Evolutionary conservation across 2,113 vertebrate species (phyloP).

Genomic region (Colossoma macropomum): DNA sequence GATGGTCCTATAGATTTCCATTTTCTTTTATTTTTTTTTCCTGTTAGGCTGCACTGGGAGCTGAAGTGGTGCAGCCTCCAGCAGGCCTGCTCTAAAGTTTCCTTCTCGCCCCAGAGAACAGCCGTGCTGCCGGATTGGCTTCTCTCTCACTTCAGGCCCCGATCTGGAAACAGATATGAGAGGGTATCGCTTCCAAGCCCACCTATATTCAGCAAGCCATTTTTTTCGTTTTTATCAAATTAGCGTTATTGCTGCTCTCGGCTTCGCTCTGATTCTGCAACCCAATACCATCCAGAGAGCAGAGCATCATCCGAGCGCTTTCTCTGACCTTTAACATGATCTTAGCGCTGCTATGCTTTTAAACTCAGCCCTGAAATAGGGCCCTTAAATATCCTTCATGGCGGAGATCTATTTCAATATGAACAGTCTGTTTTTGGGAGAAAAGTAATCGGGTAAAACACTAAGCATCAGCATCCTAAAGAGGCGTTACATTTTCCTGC

Average conservation of each 20-base stretch:
- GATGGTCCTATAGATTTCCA: not conserved
- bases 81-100: constrained; percentile 43
- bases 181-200: constrained; percentile 73
- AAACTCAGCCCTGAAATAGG: not conserved
- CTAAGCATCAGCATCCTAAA: not conserved
- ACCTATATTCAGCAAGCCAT: constrained; percentile 76
- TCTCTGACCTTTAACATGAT: constrained; percentile 8
- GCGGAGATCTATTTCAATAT: not conserved
- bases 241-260: constrained; percentile 80
- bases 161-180: constrained; percentile 72
- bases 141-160: constrained; percentile 74
- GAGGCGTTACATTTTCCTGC: not conserved
- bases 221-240: constrained; percentile 79
- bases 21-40: constrained; percentile 1
- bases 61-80: not conserved
- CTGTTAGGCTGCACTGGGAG: constrained; percentile 1
- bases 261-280: constrained; percentile 69
- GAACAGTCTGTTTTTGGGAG: too few relatives aligned
- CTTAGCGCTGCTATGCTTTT: not conserved
- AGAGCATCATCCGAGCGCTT: constrained; percentile 30
- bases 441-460: not conserved
- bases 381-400: not conserved
- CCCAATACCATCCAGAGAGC: constrained; percentile 67
- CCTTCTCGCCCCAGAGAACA: constrained; percentile 59
- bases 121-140: constrained; percentile 63